These are phyloP conservation scores for Eudorcas thomsonii DNA, from an alignment of 2,113 vertebrate species.

Conservation along the genomic window DNA sequence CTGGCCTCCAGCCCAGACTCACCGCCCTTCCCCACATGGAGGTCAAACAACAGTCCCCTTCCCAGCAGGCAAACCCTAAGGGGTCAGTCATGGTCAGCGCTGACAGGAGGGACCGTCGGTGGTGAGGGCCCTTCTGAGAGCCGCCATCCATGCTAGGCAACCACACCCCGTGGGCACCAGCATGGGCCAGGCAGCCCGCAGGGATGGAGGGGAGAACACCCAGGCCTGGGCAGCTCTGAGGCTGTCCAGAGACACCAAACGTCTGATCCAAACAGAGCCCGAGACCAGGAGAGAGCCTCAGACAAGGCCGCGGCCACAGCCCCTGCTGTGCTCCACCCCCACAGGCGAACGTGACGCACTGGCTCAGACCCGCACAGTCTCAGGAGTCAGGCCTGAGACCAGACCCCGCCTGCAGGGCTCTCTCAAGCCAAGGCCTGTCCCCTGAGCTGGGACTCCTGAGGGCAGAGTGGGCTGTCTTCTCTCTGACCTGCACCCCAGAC, in stretches of 20 bases:
- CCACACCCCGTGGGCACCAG: fast-evolving
- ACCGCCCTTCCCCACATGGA: fast-evolving
- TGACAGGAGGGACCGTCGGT: background rate
- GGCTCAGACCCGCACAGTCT: background rate
- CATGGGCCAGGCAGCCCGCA: background rate
- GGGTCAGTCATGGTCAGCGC: background rate
- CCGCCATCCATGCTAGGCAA: fast-evolving
- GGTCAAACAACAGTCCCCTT: background rate
- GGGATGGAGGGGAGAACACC: background rate
- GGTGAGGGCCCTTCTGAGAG: background rate
- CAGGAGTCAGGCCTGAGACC: background rate
- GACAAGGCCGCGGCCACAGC: fast-evolving
- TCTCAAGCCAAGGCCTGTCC: background rate
- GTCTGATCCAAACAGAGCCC: fast-evolving
- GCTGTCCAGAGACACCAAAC: background rate
- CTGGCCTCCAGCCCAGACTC: background rate
- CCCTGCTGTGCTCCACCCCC: background rate
- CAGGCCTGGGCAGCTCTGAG: fast-evolving
- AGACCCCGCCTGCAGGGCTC: fast-evolving
- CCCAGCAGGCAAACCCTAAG: background rate
- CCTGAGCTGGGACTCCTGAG: background rate
- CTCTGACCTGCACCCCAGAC: background rate
- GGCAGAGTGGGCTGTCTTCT: background rate
- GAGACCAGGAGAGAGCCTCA: fast-evolving
- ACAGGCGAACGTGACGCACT: background rate